Percentiles rank a stretch among this genome's conserved stretches.
Evolutionary conservation across 2,797 vertebrate species (phyloP).

Genomic region (Sarcoramphus papa): DNA sequence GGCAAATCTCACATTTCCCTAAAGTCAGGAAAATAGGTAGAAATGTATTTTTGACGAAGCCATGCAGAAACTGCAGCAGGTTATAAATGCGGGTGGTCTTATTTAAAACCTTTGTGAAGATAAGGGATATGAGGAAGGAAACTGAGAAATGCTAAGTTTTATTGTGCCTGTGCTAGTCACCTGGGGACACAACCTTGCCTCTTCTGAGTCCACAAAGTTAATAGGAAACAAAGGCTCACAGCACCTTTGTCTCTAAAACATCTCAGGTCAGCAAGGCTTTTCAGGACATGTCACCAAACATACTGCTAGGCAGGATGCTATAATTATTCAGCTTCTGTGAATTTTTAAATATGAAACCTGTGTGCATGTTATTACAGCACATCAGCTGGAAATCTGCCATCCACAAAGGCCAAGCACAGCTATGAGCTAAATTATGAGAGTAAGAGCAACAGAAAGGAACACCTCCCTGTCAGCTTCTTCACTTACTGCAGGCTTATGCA

Average conservation of each 20-base stretch:
- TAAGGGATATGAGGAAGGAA: neutral
- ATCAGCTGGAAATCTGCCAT: slow-evolving; percentile 68
- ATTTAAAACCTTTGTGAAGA: neutral
- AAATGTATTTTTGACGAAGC: neutral
- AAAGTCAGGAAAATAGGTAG: neutral
- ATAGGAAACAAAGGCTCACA: slow-evolving; percentile 6
- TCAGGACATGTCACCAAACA: neutral
- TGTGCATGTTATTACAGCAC: slow-evolving; percentile 51
- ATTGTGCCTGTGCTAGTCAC: neutral
- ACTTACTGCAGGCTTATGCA: slow-evolving; percentile 20
- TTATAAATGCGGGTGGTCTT: neutral
- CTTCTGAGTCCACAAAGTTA: neutral
- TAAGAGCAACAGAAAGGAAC: slow-evolving; percentile 24
- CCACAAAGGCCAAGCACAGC: slow-evolving; percentile 56
- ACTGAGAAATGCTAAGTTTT: neutral
- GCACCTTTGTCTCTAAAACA: neutral
- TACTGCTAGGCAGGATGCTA: neutral
- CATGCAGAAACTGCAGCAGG: neutral
- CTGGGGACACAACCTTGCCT: neutral
- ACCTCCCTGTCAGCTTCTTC: neutral
- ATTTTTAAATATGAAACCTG: slow-evolving; percentile 63
- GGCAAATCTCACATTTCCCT: neutral
- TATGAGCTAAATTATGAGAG: slow-evolving; percentile 49
- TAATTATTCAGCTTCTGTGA: slow-evolving; percentile 66
- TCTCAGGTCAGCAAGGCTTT: neutral